Percentiles rank a stretch among this genome's conserved stretches.
These are phyloP conservation scores for Thera britannica DNA, from an alignment of 2,888 invertebrate species.

Conservation along the genomic window DNA sequence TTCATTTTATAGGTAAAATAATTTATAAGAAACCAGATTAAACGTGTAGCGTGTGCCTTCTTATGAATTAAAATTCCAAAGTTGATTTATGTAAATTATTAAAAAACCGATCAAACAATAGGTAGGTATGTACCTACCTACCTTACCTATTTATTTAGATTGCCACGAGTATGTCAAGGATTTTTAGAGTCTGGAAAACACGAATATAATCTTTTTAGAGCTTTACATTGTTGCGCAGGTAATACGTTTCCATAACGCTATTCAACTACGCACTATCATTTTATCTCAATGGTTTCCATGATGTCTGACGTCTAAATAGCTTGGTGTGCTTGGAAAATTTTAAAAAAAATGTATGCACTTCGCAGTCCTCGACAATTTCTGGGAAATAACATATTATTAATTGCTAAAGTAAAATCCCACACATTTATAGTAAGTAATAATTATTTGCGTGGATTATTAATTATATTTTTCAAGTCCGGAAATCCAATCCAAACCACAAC, in stretches of 20 bases:
- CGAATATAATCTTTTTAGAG: no score
- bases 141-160: slow-evolving; percentile 22
- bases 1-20: no score
- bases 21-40: neutral
- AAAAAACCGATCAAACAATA: slow-evolving; percentile 24
- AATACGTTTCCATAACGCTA: no score
- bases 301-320: no score
- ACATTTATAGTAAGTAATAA: neutral
- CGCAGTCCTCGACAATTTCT: no score
- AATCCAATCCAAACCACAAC: slow-evolving; percentile 21
- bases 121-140: no score
- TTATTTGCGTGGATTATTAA: neutral
- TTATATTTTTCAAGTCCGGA: neutral
- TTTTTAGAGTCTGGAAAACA: slow-evolving; percentile 34
- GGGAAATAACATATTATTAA: no score
- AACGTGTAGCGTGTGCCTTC: neutral
- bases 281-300: no score
- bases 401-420: neutral
- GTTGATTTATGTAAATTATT: slow-evolving; percentile 29
- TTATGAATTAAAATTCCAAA: slow-evolving; percentile 37
- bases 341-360: no score
- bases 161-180: slow-evolving; percentile 38
- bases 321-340: no score
- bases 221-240: neutral
- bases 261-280: no score